These are phyloP conservation scores for Apamea monoglypha DNA, from an alignment of 2,888 invertebrate genomes.

Conservation along the genomic window DNA sequence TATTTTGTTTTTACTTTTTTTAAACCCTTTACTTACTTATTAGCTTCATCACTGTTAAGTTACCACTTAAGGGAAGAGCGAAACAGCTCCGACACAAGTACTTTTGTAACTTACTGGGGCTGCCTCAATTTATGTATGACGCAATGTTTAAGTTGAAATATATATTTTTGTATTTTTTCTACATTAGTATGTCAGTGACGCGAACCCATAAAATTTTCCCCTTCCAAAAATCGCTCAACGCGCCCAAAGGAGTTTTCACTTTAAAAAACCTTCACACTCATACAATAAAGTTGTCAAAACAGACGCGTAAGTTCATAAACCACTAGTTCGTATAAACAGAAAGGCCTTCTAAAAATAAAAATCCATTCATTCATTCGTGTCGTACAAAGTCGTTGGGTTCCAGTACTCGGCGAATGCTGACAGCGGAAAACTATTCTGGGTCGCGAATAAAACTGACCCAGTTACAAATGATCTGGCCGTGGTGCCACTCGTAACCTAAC, in stretches of 20 bases:
- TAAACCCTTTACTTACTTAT: too few relatives aligned
- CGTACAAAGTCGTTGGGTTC: slow-evolving; percentile 68
- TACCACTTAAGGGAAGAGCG: too few relatives aligned
- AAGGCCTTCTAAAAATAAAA: slow-evolving; percentile 72
- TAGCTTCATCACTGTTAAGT: too few relatives aligned
- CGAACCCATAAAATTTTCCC: neutral
- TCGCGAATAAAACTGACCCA: slow-evolving; percentile 83
- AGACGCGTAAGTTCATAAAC: slow-evolving; percentile 46
- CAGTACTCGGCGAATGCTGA: slow-evolving; percentile 76
- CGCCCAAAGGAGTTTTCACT: neutral
- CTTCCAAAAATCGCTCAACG: neutral
- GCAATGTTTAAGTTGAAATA: too few relatives aligned
- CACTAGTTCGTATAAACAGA: slow-evolving; percentile 62
- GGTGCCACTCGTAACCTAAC: slow-evolving; percentile 66
- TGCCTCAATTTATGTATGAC: too few relatives aligned
- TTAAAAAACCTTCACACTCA: neutral
- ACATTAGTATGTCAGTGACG: neutral
- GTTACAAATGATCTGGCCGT: slow-evolving; percentile 81
- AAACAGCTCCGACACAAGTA: too few relatives aligned
- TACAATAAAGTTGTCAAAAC: slow-evolving; percentile 23
- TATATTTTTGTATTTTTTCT: too few relatives aligned
- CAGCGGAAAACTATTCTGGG: slow-evolving; percentile 78
- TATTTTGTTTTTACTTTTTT: too few relatives aligned
- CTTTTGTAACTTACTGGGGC: too few relatives aligned
- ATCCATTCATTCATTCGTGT: slow-evolving; percentile 72